phyloP scores from a whole-genome alignment of 2,113 vertebrate species.

The Dipodomys spectabilis region DNA sequence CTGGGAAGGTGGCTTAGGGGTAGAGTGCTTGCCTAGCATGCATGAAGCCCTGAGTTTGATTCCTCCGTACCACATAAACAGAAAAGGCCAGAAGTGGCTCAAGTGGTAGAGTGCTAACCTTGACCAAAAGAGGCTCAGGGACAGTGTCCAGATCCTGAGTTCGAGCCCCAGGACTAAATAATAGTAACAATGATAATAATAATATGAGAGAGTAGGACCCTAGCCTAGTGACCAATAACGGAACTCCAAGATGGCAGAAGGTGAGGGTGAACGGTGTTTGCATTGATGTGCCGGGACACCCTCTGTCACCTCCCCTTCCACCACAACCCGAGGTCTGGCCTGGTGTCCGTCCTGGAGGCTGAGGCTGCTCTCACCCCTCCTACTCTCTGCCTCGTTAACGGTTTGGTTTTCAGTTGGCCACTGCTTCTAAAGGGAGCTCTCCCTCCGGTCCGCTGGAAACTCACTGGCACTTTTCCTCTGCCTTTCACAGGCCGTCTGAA shows the following conservation, averaged over 20 bases:
- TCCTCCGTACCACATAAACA: too few relatives aligned
- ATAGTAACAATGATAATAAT: neutral
- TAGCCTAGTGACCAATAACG: neutral
- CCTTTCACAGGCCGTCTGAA: conserved; percentile 91
- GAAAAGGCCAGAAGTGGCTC: too few relatives aligned
- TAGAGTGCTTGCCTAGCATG: too few relatives aligned
- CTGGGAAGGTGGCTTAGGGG: too few relatives aligned
- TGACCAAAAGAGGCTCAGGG: too few relatives aligned
- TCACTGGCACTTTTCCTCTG: conserved; percentile 35
- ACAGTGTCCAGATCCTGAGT: too few relatives aligned
- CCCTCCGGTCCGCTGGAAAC: neutral
- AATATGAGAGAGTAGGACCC: neutral
- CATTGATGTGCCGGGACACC: neutral
- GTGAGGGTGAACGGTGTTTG: neutral
- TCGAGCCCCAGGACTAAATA: too few relatives aligned
- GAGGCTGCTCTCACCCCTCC: neutral
- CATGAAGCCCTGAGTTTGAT: too few relatives aligned
- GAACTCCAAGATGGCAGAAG: neutral
- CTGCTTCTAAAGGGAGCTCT: neutral
- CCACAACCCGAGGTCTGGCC: fast-evolving
- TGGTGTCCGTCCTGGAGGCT: too few relatives aligned
- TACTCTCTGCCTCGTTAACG: neutral
- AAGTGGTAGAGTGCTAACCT: too few relatives aligned
- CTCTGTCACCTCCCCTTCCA: neutral
- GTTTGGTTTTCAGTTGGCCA: neutral